Base-by-base conservation (phyloP, 1,140 invertebrate genomes). In the Odontomachus brunneus region DNA sequence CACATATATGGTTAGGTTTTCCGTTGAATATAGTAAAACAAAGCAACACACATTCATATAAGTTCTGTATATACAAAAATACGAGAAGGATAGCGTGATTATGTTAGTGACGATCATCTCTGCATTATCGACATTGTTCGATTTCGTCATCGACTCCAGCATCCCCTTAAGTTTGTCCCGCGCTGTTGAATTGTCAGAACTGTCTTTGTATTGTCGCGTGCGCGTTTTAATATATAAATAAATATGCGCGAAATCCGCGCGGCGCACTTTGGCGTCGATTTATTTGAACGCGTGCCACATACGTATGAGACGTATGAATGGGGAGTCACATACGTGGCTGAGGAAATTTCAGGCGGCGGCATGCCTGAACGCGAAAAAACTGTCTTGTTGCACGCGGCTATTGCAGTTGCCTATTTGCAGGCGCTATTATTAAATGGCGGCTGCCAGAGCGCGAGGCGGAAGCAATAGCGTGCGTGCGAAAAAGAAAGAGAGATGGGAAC, bases 371-470 rank as follows among this genome's bases (percentile, higher is more conserved):
- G 22, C 22, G 12, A 55, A 55, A 55, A 71, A 9, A 15, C 26
- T 14, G 14, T 15, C n/a, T 22, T 3, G 22, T 67, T 3, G 22
- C 65, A 19, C 22, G 12, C 29, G 53, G 17, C 11, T 67, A 17
- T 67, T 44, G n/a, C 15, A 44, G 51, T 69, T 69, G 75, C 63
- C 63, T 78, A 44, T 17, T 57, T 57, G 1, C 33, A 78, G 75
- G 63, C 29, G 75, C 26, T n/a, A 14, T 74, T 15, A 26, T 59
- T 24, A 44, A 44, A 14, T 63, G n/a, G 26, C 14, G 9, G 3
- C 38, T 11, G 38, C 9, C 38, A 11, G 9, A 9, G 38, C 38
- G 9, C 9, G 38, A 44, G 38, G 38, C 38, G 22, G 65, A 0
- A 63, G 14, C 22, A 19, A 74, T n/a, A n/a, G n/a, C n/a, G n/a